Conservation (phyloP, 2,888 invertebrate genomes). For the Apotomis betuletana region DNA sequence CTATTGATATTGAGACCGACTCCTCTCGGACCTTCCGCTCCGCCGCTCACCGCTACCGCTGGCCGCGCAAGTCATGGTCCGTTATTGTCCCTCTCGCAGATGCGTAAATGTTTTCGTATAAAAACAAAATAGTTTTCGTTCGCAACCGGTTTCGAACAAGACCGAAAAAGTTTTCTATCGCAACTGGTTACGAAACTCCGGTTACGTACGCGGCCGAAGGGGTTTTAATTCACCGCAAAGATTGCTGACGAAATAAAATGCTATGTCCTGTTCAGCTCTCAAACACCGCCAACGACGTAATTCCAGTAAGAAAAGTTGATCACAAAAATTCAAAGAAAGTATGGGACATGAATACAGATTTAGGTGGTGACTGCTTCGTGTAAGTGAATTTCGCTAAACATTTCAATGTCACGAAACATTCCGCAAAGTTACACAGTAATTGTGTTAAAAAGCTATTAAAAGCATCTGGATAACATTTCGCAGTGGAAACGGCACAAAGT, state of each 20-base stretch:
- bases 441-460: conserved; percentile 67
- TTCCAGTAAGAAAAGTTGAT: neutral
- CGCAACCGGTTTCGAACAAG: too few species aligned
- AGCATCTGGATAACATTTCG: conserved; percentile 62
- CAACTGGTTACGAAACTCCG: too few species aligned
- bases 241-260: neutral
- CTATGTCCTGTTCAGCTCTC: neutral
- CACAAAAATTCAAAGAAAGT: neutral
- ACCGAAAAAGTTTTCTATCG: too few species aligned
- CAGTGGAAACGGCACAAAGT: conserved; percentile 49
- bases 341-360: conserved; percentile 7
- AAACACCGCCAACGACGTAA: neutral
- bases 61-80: too few species aligned
- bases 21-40: too few species aligned
- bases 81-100: too few species aligned
- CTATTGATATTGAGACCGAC: too few species aligned
- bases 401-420: conserved; percentile 49
- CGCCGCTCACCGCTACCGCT: too few species aligned
- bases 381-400: conserved; percentile 50
- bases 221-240: too few species aligned
- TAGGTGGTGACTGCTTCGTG: conserved; percentile 16
- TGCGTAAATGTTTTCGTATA: too few species aligned
- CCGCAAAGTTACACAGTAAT: conserved; percentile 50
- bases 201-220: too few species aligned
- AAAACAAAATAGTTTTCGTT: too few species aligned